Evolutionary conservation across 2,797 vertebrate genomes (phyloP).

Genomic region (Harpagifer antarcticus): DNA sequence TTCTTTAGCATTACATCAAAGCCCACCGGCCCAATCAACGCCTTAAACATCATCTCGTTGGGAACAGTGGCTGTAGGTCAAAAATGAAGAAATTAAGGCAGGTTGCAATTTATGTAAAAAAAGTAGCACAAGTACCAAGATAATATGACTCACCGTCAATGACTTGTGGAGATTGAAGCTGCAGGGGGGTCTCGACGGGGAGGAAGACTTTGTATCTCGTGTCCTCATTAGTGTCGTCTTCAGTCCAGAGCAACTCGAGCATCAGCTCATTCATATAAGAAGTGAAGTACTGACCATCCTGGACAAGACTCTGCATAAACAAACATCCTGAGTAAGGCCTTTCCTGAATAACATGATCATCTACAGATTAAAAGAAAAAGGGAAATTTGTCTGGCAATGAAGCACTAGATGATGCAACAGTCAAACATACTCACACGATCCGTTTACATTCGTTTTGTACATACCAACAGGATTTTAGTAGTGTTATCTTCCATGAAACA

Average conservation of each 20-base stretch:
- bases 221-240: constrained; percentile 57
- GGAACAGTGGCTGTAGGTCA: constrained; percentile 64
- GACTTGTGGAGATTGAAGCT: constrained; percentile 42
- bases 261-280: constrained; percentile 74
- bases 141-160: constrained; percentile 66
- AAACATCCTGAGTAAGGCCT: neutral
- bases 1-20: constrained; percentile 72
- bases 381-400: neutral
- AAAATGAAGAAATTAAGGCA: too few species aligned
- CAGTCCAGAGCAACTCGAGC: constrained; percentile 79
- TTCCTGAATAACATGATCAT: neutral
- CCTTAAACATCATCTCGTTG: constrained; percentile 63
- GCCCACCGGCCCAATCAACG: constrained; percentile 68
- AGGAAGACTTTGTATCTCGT: constrained; percentile 81
- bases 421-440: too few species aligned
- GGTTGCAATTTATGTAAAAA: too few species aligned
- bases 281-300: constrained; percentile 54
- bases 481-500: neutral
- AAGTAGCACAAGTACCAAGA: rapidly evolving
- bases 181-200: constrained; percentile 64
- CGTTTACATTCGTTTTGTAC: too few species aligned
- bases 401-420: too few species aligned
- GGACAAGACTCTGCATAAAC: constrained; percentile 69
- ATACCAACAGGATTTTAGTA: neutral
- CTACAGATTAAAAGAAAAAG: neutral